Conservation (phyloP, 1,140 invertebrate genomes). For the Oryctes rhinoceros region DNA sequence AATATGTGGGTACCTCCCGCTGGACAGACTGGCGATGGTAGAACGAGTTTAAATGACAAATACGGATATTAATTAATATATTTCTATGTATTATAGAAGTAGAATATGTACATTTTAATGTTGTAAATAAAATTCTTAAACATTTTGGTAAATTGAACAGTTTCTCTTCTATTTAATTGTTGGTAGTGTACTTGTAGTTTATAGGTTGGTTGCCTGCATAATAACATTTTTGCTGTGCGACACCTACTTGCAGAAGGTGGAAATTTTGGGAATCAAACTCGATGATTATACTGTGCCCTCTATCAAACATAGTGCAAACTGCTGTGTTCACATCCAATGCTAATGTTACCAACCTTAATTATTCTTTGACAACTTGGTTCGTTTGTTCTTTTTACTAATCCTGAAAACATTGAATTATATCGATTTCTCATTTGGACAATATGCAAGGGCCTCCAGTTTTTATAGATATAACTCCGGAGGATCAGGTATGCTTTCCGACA, state of each 20-base stretch:
- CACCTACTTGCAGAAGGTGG: too few species aligned
- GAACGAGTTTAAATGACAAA: slow-evolving; percentile 83
- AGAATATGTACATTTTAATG: neutral
- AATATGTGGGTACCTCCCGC: slow-evolving; percentile 80
- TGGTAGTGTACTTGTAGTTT: too few species aligned
- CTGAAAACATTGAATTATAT: neutral
- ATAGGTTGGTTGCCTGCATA: too few species aligned
- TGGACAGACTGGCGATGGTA: slow-evolving; percentile 81
- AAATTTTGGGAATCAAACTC: too few species aligned
- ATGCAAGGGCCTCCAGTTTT: slow-evolving; percentile 83
- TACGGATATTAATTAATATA: slow-evolving; percentile 74
- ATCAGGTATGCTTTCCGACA: slow-evolving; percentile 68
- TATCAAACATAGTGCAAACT: too few species aligned
- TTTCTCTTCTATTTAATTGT: neutral
- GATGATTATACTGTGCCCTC: too few species aligned
- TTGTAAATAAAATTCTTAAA: slow-evolving; percentile 7
- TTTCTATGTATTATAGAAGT: neutral
- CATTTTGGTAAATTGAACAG: neutral
- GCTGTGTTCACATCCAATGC: too few species aligned
- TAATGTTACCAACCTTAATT: too few species aligned
- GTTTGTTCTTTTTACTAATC: too few species aligned
- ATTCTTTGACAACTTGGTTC: too few species aligned
- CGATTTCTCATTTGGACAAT: neutral
- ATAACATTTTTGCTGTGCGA: too few species aligned
- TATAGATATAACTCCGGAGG: slow-evolving; percentile 81